Conservation (phyloP, 2,797 vertebrate genomes). For the Cryptoblepharus egeriae region DNA sequence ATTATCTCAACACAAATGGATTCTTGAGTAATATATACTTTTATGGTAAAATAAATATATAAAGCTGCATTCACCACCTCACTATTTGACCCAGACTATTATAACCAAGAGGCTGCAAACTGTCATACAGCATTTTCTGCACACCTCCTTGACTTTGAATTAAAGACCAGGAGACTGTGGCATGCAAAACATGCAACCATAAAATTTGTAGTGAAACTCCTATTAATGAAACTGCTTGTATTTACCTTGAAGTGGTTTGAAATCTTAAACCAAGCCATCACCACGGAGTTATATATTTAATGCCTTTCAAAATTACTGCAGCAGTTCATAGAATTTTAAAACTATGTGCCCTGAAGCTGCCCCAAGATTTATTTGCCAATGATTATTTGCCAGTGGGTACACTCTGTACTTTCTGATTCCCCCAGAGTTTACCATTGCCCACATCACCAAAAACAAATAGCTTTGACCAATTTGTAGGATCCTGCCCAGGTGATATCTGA, state of each 20-base stretch:
- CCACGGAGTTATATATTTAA: background rate
- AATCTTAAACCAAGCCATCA: constrained; percentile 8
- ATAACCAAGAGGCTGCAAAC: background rate
- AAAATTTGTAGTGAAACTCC: background rate
- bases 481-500: background rate
- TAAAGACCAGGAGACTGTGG: background rate
- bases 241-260: background rate
- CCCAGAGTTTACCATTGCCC: too few species aligned
- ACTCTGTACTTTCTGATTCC: background rate
- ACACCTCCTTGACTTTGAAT: background rate
- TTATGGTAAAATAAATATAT: background rate
- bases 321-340: background rate
- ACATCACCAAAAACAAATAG: background rate
- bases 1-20: constrained; percentile 1
- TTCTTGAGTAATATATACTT: background rate
- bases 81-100: background rate
- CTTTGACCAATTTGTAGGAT: background rate
- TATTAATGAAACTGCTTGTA: constrained; percentile 1
- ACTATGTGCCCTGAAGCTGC: too few species aligned
- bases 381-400: background rate
- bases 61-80: background rate
- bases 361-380: background rate
- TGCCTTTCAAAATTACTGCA: background rate
- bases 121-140: background rate
- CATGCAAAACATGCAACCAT: background rate